Conservation (phyloP, 2,113 vertebrate genomes). For the Trematocara nigrifrons region DNA sequence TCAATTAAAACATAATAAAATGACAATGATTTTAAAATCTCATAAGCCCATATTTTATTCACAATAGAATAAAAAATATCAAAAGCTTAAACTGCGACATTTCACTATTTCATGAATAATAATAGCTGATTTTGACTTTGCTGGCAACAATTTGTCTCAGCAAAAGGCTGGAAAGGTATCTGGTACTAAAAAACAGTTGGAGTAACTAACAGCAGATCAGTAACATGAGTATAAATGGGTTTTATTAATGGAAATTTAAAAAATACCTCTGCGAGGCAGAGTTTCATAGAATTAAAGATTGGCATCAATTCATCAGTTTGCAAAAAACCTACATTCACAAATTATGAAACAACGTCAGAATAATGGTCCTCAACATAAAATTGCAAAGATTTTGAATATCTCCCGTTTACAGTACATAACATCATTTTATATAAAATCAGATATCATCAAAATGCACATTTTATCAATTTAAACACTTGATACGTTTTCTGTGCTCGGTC, state of each 20-base stretch:
- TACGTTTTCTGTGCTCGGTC: not conserved
- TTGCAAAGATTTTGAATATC: not conserved
- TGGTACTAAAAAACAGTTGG: not conserved
- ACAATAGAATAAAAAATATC: not conserved
- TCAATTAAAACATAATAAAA: not conserved
- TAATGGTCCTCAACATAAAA: not conserved
- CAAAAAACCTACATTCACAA: rapidly evolving
- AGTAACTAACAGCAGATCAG: not conserved
- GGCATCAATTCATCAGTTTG: not conserved
- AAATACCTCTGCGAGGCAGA: not conserved
- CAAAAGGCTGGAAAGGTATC: not conserved
- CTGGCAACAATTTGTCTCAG: not conserved
- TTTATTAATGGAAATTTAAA: not conserved
- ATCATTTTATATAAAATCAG: not conserved
- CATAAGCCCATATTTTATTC: not conserved
- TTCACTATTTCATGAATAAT: not conserved
- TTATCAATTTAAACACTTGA: not conserved
- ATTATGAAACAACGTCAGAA: not conserved
- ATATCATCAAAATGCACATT: not conserved
- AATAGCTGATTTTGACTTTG: not conserved
- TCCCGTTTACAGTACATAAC: not conserved
- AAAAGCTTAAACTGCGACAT: not conserved
- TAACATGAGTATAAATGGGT: not conserved
- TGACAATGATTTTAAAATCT: not conserved
- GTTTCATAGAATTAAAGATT: not conserved